Evolutionary conservation across 2,113 vertebrate species (phyloP), one percentile per base, ranked within the genome.

Genomic region (Murina feae): DNA sequence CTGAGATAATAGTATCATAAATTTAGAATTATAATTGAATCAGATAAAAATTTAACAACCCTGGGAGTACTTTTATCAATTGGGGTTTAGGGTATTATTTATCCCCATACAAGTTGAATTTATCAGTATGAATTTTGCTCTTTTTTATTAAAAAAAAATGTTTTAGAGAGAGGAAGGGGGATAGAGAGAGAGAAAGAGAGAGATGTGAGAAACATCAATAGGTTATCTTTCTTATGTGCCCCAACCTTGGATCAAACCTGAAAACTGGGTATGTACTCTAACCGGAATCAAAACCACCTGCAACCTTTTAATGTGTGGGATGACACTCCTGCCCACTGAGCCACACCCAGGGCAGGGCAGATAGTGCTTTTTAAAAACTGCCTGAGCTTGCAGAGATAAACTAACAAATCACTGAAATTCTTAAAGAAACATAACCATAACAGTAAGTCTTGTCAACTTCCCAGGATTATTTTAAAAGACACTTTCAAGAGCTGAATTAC

Each of bases 401-500:
- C 25, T 90, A 78, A 60, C 51, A 90, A 85, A 82, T 90, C 74
- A 82, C 21, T 16, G 9, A 83, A 89, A 89, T 94, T 94, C 78
- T 85, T 84, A 85, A 78, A 69, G 71, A 92, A 86, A 93, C 12
- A 90, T 76, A 91, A 86, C 30, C 65, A 2, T 25, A 90, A 86
- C 89, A 92, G 74, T 63, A 69, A 71, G 55, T 78, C 63, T 74
- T 82, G 17, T 94, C 35, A 89, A 49, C 1, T 74, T 86, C 63
- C 14, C 39, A 76, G 78, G 47, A 42, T 89, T 88, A 39, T 78
- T 94, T 20, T 17, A 94, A 97, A 97, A 95, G 69, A 32, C 1
- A 2, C 65, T 97, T 96, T 90, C 89, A 82, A 81, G 63, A 95
- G 76, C 42, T 93, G 90, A 97, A 96, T 95, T 95, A 94, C 25